Evolutionary conservation across 1,140 invertebrate genomes (phyloP), one percentile per base, ranked within the genome.

Genomic region (Ceratosolen fusciceps): DNA sequence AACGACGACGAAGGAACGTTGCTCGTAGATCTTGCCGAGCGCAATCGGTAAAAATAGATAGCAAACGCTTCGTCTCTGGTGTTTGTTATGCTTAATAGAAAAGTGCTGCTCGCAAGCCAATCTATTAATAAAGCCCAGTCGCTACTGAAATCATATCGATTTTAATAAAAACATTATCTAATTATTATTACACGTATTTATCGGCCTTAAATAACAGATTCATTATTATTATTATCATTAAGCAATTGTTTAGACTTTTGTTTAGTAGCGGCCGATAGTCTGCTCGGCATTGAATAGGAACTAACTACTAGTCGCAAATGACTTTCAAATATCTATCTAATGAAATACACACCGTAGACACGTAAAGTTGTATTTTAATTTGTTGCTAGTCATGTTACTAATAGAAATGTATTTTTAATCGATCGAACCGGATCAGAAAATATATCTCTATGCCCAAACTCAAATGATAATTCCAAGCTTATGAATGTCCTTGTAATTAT

Each of bases 1-100:
- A n/a, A n/a, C n/a, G n/a, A n/a, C n/a, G n/a, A n/a, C n/a, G n/a
- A n/a, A n/a, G n/a, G n/a, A n/a, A n/a, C n/a, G n/a, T n/a, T n/a
- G n/a, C n/a, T n/a, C n/a, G n/a, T n/a, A n/a, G n/a, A n/a, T n/a
- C n/a, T n/a, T n/a, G n/a, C n/a, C 43, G 1, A 43, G 43, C 43
- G n/a, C 65, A 68, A 7, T 43, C 2, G 10, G 10, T 68, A 68
- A 43, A 68, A 68, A 68, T 65, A 68, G 65, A 68, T 3, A 39
- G 34, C 12, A 21, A 68, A 68, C 0, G 9, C n/a, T 39, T 68
- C 26, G 37, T n/a, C n/a, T n/a, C 39, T 68, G 14, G 31, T 68
- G 39, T 68, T 21, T 26, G 26, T 68, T 16, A 39, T 68, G 5
- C 24, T 68, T 68, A 12, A 43, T 68, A 12, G 58, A 62, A 62